Evolutionary conservation across 2,888 invertebrate genomes (phyloP), one percentile per base, ranked within the genome.

Genomic region (Noctuana brunneofusca): DNA sequence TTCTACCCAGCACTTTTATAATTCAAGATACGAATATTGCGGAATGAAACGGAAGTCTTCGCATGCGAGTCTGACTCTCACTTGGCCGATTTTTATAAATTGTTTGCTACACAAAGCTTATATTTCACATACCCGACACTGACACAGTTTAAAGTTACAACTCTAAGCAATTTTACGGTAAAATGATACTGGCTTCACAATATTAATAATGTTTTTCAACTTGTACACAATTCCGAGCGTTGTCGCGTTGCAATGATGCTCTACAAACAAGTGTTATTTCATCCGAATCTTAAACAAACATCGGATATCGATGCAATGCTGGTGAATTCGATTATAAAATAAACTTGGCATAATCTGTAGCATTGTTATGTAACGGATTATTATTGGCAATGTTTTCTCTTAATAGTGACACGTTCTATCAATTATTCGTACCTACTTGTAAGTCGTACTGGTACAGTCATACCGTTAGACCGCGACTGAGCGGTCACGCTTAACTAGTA

Each of bases 381-480:
- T 18, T 52, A 59, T 67, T 53, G 38, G n/a, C 41, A 46, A 58
- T 53, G 52, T 63, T 59, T 67, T 67, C 64, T 58, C 63, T 58
- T 58, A 59, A 62, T 65, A 64, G 66, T 66, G 53, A 65, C 66
- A 66, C 65, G 68, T 58, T 62, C 54, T 59, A 65, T 64, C 65
- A 58, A 66, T 68, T 38, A 38, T 11, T 18, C 11, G 43, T 18
- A 5, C 11, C 18, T 18, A 5, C 18, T 20, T 20, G 43, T 11
- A 46, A 18, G 11, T 46, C 20, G 5, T 65, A 64, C 64, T 59
- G 38, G 58, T 62, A 58, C 38, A 56, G 59, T 49, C 52, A 54
- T 66, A 68, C 71, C 69, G 68, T 71, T 70, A 65, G 30, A 48
- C 62, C 46, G 58, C 62, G 65, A 58, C 41, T 54, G 56, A 58